Evolutionary conservation across 2,113 vertebrate genomes (phyloP).

Genomic region (Rhinichthys klamathensis): DNA sequence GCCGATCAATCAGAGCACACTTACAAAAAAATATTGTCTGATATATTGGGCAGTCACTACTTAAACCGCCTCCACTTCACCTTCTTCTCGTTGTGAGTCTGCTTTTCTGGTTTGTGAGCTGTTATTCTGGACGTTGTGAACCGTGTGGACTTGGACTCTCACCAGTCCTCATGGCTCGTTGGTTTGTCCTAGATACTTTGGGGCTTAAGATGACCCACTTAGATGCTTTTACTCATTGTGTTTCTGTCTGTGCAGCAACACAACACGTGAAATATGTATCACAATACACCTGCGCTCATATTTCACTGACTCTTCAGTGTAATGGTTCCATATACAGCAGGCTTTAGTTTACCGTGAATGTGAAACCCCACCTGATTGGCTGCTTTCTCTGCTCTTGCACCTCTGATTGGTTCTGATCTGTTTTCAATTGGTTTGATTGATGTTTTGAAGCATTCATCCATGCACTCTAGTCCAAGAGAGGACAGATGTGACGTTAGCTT

Average conservation of each 20-base stretch:
- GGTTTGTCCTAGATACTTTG: slow-evolving; percentile 48
- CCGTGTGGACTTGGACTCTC: slow-evolving; percentile 12
- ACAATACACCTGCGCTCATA: slow-evolving; percentile 29
- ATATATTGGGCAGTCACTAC: not conserved
- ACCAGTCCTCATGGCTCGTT: slow-evolving; percentile 10
- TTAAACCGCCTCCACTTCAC: not conserved
- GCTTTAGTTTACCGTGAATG: not conserved
- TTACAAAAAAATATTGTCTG: not conserved
- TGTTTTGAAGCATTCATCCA: not conserved
- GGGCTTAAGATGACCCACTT: slow-evolving; percentile 50
- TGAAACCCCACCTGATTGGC: not conserved
- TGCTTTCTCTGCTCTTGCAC: not conserved
- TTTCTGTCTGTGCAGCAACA: slow-evolving; percentile 34
- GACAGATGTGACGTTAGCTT: not conserved
- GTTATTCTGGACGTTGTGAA: not conserved
- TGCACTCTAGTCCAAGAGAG: not conserved
- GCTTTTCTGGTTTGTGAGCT: not conserved
- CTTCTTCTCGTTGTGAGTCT: not conserved
- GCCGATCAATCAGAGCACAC: too few species aligned
- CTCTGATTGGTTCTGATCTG: not conserved
- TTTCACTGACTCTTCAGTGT: not conserved
- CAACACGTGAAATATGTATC: slow-evolving; percentile 22
- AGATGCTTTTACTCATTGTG: slow-evolving; percentile 17
- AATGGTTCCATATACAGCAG: too few species aligned
- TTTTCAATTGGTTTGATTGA: slow-evolving; percentile 21